Percentiles rank a stretch among this genome's conserved stretches.
Conservation (phyloP, 2,113 vertebrate genomes). For the Fregata magnificens region DNA sequence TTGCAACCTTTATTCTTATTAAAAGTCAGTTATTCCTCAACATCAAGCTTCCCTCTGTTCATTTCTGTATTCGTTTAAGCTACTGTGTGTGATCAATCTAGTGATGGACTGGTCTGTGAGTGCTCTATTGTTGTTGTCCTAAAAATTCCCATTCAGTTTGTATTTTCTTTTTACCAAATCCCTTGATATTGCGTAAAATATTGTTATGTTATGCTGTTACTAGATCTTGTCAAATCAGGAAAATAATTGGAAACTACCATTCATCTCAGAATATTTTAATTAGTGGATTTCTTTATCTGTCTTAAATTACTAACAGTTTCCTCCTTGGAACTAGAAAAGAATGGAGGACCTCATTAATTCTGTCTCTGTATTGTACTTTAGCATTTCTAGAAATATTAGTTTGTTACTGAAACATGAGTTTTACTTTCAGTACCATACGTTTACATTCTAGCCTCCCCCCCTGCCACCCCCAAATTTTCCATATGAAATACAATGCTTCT, state of each 20-base stretch:
- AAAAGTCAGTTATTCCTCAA: not conserved
- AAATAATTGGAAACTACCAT: slow-evolving; percentile 71
- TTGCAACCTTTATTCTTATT: not conserved
- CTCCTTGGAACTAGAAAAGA: slow-evolving; percentile 32
- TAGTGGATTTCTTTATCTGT: slow-evolving; percentile 67
- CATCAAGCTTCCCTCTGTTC: not conserved
- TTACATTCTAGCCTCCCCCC: not conserved
- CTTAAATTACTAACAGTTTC: slow-evolving; percentile 62
- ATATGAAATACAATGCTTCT: not conserved
- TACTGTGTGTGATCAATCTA: not conserved
- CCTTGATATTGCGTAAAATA: not conserved
- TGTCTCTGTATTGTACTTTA: not conserved
- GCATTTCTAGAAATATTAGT: not conserved
- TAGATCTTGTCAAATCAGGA: slow-evolving; percentile 66
- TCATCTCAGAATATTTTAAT: slow-evolving; percentile 69
- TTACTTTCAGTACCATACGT: not conserved
- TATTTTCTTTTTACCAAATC: slow-evolving; percentile 29
- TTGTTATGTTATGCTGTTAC: slow-evolving; percentile 51
- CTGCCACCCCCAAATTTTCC: not conserved
- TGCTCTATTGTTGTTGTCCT: not conserved
- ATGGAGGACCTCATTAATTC: slow-evolving; percentile 49
- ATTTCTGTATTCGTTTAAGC: not conserved
- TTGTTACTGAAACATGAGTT: not conserved
- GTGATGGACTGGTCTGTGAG: not conserved
- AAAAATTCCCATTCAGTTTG: not conserved